phyloP scores from a whole-genome alignment of 1,140 invertebrate species.

The Coelopa frigida region DNA sequence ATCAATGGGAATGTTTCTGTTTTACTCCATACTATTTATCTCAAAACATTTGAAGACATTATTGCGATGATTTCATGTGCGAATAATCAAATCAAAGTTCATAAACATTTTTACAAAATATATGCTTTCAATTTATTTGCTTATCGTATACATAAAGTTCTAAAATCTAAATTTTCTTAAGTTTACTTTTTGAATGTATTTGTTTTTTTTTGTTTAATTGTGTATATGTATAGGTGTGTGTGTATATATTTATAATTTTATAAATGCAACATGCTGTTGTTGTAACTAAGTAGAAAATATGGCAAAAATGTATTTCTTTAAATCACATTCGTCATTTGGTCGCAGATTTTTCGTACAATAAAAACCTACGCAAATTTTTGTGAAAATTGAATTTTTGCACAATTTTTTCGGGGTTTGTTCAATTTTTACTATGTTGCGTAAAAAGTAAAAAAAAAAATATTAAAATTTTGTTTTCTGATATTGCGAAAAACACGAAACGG shows the following conservation, averaged over 20 bases:
- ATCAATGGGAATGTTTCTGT: too few relatives aligned
- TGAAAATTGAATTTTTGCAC: constrained; percentile 25
- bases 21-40: too few relatives aligned
- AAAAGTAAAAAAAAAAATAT: constrained; percentile 18
- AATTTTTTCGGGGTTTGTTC: not conserved
- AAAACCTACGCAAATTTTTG: constrained; percentile 43
- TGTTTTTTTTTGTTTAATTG: not conserved
- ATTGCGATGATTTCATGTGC: too few relatives aligned
- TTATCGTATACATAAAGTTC: too few relatives aligned
- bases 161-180: too few relatives aligned
- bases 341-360: constrained; percentile 40
- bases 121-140: too few relatives aligned
- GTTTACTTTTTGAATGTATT: too few relatives aligned
- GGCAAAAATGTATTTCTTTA: constrained; percentile 31
- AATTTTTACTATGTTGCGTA: not conserved
- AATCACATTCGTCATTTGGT: constrained; percentile 38
- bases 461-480: constrained; percentile 9
- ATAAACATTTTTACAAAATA: too few relatives aligned
- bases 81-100: too few relatives aligned
- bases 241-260: not conserved
- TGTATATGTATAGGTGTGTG: not conserved
- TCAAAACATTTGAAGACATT: too few relatives aligned
- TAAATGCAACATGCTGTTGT: constrained; percentile 11
- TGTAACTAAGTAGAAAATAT: constrained; percentile 31
- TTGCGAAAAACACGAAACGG: not conserved